Base-by-base conservation (phyloP, 2,113 vertebrate genomes). In the Oriolus oriolus region DNA sequence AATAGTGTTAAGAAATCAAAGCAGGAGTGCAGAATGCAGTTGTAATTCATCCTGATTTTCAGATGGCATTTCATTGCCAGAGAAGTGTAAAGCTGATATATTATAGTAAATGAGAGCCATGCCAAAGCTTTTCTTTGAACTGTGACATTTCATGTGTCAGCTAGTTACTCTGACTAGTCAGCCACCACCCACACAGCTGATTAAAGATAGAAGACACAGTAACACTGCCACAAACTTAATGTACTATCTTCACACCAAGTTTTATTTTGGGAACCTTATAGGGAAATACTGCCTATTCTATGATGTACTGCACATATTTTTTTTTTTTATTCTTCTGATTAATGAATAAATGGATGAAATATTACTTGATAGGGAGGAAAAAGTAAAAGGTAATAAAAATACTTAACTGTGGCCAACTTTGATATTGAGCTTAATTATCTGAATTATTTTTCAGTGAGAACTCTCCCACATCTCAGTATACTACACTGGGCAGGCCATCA, bases 131-230 rank as follows among this genome's bases (percentile, higher is more conserved):
- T 95, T 91, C 81, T 91, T 91, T 81, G 80, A 94, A 92, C 88
- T 75, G 56, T 75, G 86, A 84, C 81, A 93, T 95, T 94, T 94
- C n/a, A 11, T 82, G 84, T 92, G 91, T 84, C 81, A 96, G 49
- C 60, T 89, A 92, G 83, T 92, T 94, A 93, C 89, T 75, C 75
- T 84, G 89, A 96, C 69, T 95, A 94, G 84, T 94, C 91, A 96
- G 91, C 84, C 91, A 96, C 91, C 87, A 95, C 93, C 91, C 93
- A 95, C 93, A 74, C 70, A 68, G 23, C 39, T 75, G 84, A 91
- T 93, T 84, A 87, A 95, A 95, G 87, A 95, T 33, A 94, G 91
- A 89, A 92, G 77, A 57, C 47, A 90, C 24, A 35, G 69, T 57
- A 91, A 89, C 77, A 89, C 49, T 94, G 88, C 26, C 82, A 89